phyloP scores from a whole-genome alignment of 2,797 vertebrate species.

The Squalus acanthias region DNA sequence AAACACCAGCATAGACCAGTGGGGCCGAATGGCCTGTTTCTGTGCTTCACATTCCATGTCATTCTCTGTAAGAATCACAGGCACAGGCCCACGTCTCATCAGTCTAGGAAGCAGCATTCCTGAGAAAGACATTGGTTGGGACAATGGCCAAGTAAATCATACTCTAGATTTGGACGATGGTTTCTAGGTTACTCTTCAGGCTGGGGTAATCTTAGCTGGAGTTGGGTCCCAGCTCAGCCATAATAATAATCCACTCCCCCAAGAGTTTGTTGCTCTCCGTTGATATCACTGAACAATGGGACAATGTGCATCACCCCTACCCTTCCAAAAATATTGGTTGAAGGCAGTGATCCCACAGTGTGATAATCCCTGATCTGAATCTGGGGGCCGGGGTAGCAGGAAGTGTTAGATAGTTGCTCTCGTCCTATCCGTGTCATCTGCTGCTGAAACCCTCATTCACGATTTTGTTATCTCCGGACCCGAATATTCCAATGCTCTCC shows the following conservation, averaged over 20 bases:
- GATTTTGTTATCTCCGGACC: neutral
- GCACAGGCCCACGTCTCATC: too few relatives aligned
- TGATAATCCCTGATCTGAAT: neutral
- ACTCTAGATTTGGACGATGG: too few relatives aligned
- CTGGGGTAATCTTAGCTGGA: neutral
- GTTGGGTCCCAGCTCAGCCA: neutral
- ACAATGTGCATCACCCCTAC: too few relatives aligned
- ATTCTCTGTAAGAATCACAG: neutral
- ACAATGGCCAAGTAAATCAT: too few relatives aligned
- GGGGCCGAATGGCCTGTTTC: neutral
- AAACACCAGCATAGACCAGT: neutral
- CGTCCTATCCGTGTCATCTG: neutral
- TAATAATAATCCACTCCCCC: too few relatives aligned
- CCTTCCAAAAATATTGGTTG: neutral
- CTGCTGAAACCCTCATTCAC: too few relatives aligned
- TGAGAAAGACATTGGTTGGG: too few relatives aligned
- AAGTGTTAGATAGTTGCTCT: neutral
- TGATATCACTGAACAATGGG: too few relatives aligned
- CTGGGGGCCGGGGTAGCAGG: neutral
- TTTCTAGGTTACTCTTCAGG: too few relatives aligned
- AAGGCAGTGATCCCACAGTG: neutral
- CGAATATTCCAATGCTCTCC: neutral
- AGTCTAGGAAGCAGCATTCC: too few relatives aligned
- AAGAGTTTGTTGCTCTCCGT: too few relatives aligned
- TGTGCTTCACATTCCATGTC: neutral